Evolutionary conservation across 2,113 vertebrate species (phyloP).

Genomic region (Climacteris rufus): DNA sequence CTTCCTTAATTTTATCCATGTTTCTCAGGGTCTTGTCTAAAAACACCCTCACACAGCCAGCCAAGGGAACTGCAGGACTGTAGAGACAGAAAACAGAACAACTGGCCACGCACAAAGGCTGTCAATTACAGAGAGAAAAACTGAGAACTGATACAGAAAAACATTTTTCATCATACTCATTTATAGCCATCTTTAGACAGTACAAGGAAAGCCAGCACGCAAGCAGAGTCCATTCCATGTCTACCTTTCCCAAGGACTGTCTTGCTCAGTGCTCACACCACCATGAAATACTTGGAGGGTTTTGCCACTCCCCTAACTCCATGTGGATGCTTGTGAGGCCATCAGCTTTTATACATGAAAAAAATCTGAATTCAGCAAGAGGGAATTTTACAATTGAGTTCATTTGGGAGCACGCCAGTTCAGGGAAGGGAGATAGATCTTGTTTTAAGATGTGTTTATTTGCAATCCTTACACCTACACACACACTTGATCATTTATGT

Average conservation of each 20-base stretch:
- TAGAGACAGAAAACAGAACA: neutral
- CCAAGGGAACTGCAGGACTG: neutral
- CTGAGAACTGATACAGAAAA: neutral
- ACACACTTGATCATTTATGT: neutral
- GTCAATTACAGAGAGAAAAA: neutral
- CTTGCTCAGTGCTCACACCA: neutral
- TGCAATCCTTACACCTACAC: neutral
- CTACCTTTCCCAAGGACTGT: neutral
- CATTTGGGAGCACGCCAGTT: neutral
- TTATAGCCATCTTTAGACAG: neutral
- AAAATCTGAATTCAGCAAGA: neutral
- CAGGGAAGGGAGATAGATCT: neutral
- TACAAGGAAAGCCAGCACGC: accelerated
- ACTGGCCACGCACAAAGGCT: neutral
- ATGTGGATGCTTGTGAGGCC: neutral
- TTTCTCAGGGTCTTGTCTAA: neutral
- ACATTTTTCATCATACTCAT: neutral
- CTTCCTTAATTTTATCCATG: neutral
- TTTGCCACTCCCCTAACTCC: neutral
- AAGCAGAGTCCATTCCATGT: neutral
- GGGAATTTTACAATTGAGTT: neutral
- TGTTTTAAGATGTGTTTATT: slow-evolving; percentile 52
- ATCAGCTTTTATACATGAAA: neutral
- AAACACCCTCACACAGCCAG: neutral
- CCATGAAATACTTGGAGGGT: neutral